These are phyloP conservation scores for Emydoidea blandingii DNA, from an alignment of 2,797 vertebrate genomes.

Conservation along the genomic window DNA sequence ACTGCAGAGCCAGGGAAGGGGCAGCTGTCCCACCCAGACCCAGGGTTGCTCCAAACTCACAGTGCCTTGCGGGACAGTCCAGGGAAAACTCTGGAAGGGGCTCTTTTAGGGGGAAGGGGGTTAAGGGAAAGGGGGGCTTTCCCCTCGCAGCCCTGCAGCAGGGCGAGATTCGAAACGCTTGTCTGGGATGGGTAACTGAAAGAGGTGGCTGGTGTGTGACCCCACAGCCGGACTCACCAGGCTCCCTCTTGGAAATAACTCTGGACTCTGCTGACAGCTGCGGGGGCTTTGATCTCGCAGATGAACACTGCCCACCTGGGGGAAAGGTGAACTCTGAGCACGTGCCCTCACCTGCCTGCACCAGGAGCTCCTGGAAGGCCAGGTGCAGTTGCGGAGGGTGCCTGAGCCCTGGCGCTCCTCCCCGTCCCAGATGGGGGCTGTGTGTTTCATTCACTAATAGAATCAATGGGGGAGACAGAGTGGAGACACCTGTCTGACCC, in stretches of 20 bases:
- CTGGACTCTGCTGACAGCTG: background rate
- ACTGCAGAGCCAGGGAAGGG: background rate
- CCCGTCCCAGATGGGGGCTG: background rate
- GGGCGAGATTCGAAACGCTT: rapidly evolving
- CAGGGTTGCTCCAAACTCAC: background rate
- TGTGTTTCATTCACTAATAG: background rate
- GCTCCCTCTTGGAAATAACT: background rate
- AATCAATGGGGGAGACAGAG: background rate
- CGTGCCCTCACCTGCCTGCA: background rate
- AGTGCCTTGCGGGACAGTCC: rapidly evolving
- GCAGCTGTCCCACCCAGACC: background rate
- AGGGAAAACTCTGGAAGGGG: background rate
- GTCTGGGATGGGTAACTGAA: background rate
- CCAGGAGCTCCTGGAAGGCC: background rate
- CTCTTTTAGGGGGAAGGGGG: background rate
- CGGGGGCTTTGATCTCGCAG: background rate
- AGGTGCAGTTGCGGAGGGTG: no score
- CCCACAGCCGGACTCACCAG: background rate
- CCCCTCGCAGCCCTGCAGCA: background rate
- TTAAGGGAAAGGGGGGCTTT: background rate
- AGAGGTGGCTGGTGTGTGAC: background rate
- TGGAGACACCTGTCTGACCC: background rate
- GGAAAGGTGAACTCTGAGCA: background rate
- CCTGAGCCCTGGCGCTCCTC: background rate
- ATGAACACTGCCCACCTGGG: background rate